Conservation (phyloP, 2,797 vertebrate genomes). For the Lemur catta region DNA sequence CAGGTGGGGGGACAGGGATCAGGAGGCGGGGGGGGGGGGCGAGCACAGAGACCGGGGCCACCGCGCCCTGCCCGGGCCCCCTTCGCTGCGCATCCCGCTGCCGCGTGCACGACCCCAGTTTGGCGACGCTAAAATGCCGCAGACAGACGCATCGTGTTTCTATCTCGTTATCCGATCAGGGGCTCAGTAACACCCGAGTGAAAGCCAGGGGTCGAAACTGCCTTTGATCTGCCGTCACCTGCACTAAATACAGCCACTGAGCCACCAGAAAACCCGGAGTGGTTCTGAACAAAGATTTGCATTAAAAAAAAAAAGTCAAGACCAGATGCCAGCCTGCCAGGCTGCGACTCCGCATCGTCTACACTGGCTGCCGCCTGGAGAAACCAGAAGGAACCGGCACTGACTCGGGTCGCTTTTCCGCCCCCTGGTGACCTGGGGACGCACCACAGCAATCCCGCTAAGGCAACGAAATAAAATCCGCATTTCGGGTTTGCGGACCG, state of each 20-base stretch:
- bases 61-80: neutral
- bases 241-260: constrained; percentile 39
- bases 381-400: neutral
- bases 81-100: neutral
- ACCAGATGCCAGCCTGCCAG: neutral
- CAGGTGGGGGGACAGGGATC: no score
- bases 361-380: neutral
- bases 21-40: no score
- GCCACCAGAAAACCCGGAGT: constrained; percentile 25
- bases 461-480: neutral
- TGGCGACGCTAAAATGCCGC: neutral
- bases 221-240: constrained; percentile 36
- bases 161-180: neutral
- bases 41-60: neutral
- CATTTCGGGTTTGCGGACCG: neutral
- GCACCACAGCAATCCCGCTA: neutral
- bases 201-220: constrained; percentile 61
- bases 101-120: neutral
- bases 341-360: neutral
- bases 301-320: neutral
- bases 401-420: neutral
- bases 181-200: neutral
- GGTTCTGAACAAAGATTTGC: constrained; percentile 62
- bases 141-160: neutral
- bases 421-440: neutral